Percentiles rank a stretch among this genome's conserved stretches.
Evolutionary conservation across 1,140 invertebrate genomes (phyloP).

Genomic region (Pseudomyrmex cubaensis): DNA sequence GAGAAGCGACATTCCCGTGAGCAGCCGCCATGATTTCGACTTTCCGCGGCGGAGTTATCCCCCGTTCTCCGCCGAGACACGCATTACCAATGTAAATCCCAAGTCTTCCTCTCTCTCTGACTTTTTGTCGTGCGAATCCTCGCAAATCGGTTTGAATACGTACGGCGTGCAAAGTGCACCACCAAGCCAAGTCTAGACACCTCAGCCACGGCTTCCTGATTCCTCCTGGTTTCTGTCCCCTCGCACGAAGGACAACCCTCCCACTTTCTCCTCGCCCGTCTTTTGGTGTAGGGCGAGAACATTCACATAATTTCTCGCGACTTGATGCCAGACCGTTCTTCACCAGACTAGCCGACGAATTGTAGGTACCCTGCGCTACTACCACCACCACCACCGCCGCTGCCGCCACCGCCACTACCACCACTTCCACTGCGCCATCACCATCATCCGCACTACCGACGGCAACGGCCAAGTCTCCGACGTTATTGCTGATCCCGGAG

Average conservation of each 20-base stretch:
- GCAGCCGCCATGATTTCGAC: conserved; percentile 51
- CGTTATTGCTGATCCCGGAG: conserved; percentile 84
- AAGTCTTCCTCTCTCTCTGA: conserved; percentile 62
- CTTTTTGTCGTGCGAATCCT: conserved; percentile 79
- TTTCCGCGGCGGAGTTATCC: conserved; percentile 59
- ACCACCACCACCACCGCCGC: conserved; percentile 50
- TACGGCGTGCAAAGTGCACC: conserved; percentile 71
- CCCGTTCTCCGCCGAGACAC: conserved; percentile 47
- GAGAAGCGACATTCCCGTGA: background rate
- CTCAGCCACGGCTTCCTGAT: conserved; percentile 61
- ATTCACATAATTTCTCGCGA: conserved; percentile 81
- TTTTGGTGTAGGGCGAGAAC: conserved; percentile 71
- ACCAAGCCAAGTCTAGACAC: conserved; percentile 76
- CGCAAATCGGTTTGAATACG: conserved; percentile 80
- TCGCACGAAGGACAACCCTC: conserved; percentile 16
- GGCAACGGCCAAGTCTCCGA: conserved; percentile 78
- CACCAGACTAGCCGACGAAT: conserved; percentile 78
- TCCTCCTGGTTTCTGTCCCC: conserved; percentile 9
- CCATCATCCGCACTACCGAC: conserved; percentile 72
- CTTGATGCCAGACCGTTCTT: conserved; percentile 81
- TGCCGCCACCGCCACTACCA: conserved; percentile 41
- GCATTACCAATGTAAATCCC: conserved; percentile 80
- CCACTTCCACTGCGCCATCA: conserved; percentile 65
- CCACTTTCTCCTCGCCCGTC: conserved; percentile 16
- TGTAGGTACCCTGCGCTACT: conserved; percentile 75